phyloP scores from a whole-genome alignment of 2,888 invertebrate genomes.

The Koerneria pararmatus region DNA sequence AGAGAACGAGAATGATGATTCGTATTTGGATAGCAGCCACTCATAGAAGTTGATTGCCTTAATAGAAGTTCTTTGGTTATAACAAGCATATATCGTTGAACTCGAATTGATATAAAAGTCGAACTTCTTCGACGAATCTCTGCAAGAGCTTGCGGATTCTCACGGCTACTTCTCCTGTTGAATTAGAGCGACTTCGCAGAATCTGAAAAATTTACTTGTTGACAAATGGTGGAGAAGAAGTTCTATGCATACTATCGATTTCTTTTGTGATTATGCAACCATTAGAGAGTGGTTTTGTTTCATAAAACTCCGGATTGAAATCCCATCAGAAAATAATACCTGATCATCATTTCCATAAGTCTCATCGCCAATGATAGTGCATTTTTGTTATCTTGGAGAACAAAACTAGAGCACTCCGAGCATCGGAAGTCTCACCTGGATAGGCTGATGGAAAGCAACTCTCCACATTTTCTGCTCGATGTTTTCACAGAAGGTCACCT shows the following conservation, averaged over 20 bases:
- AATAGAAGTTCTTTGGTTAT: no score
- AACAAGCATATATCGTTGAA: no score
- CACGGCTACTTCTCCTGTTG: slow-evolving; percentile 9
- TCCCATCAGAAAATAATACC: no score
- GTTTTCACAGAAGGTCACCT: slow-evolving; percentile 17
- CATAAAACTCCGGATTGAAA: no score
- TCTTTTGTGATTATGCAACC: no score
- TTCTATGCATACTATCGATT: background rate
- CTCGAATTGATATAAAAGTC: no score
- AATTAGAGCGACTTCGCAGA: slow-evolving; percentile 18
- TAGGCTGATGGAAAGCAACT: slow-evolving; percentile 19
- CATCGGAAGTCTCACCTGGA: slow-evolving; percentile 20
- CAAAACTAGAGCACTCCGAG: no score
- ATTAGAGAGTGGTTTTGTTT: no score
- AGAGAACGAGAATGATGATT: slow-evolving; percentile 73
- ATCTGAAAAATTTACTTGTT: slow-evolving; percentile 5
- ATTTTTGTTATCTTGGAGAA: no score
- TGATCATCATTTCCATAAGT: no score
- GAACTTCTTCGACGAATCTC: slow-evolving; percentile 18
- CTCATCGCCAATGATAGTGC: no score
- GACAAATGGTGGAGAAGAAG: no score
- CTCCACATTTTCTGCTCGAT: slow-evolving; percentile 12
- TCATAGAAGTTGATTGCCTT: slow-evolving; percentile 69
- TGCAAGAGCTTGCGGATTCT: slow-evolving; percentile 10
- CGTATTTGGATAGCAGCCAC: slow-evolving; percentile 71